Evolutionary conservation across 2,888 invertebrate genomes (phyloP).

Genomic region (Dicyrtomina minuta): DNA sequence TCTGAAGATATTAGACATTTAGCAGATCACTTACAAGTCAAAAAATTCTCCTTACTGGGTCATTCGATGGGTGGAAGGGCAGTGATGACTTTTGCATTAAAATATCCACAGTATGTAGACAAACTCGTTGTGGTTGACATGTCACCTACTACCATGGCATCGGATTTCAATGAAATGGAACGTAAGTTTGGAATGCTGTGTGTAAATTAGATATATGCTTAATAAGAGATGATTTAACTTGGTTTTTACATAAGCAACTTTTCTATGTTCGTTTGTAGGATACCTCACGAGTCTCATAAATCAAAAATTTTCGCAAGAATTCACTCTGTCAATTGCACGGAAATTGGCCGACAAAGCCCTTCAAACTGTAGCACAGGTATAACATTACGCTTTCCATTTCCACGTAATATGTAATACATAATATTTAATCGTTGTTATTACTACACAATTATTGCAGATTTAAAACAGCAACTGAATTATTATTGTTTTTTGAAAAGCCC

Average conservation of each 20-base stretch:
- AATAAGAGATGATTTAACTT: background rate
- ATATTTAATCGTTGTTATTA: no score
- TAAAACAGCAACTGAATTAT: no score
- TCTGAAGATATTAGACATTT: conserved; percentile 71
- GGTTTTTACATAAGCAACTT: conserved; percentile 14
- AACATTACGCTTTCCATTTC: no score
- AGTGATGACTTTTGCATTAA: conserved; percentile 78
- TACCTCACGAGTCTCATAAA: conserved; percentile 6
- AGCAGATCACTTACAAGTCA: conserved; percentile 65
- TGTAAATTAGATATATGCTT: no score
- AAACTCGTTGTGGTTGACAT: conserved; percentile 72
- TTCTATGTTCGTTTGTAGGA: conserved; percentile 15
- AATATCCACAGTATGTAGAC: conserved; percentile 63
- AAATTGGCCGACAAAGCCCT: conserved; percentile 69
- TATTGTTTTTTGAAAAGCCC: background rate
- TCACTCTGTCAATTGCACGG: conserved; percentile 70
- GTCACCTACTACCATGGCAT: conserved; percentile 60
- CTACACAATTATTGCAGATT: no score
- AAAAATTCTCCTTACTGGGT: conserved; percentile 72
- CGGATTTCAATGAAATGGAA: conserved; percentile 39
- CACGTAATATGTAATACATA: no score
- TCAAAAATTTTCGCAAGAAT: background rate
- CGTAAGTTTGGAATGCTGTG: no score
- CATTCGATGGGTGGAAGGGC: conserved; percentile 97
- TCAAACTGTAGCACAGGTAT: conserved; percentile 59